Conservation (phyloP, 2,888 invertebrate genomes). For the Liodrosophila aerea region DNA sequence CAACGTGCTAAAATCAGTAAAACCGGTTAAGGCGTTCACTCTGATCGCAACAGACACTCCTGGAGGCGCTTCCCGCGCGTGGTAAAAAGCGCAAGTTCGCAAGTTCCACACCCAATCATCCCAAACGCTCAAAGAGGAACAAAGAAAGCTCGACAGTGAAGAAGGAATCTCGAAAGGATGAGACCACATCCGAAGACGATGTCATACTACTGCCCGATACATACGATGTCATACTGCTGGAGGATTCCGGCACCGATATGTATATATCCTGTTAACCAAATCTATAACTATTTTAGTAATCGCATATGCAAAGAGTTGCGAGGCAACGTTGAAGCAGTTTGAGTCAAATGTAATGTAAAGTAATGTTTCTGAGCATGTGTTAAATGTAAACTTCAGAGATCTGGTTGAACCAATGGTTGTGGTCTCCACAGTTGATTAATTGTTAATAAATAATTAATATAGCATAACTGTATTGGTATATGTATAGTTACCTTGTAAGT, state of each 20-base stretch:
- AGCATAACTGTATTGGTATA: too few relatives aligned
- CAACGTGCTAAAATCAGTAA: slow-evolving; percentile 38
- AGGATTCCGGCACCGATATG: slow-evolving; percentile 42
- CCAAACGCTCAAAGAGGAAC: slow-evolving; percentile 48
- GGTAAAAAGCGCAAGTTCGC: slow-evolving; percentile 44
- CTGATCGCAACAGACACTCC: background rate
- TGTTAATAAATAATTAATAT: background rate
- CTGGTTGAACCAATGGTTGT: slow-evolving; percentile 45
- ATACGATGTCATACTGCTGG: slow-evolving; percentile 34
- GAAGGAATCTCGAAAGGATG: background rate
- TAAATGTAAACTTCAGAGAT: slow-evolving; percentile 45
- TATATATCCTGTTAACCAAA: slow-evolving; percentile 68
- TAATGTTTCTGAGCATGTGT: background rate
- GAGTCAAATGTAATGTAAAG: slow-evolving; percentile 35
- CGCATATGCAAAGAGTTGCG: slow-evolving; percentile 18
- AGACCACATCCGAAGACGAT: slow-evolving; percentile 51
- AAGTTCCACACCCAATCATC: slow-evolving; percentile 49
- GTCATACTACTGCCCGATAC: slow-evolving; percentile 62
- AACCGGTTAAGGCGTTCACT: slow-evolving; percentile 49
- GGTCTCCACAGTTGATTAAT: slow-evolving; percentile 41
- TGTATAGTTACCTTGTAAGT: too few relatives aligned
- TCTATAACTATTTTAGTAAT: slow-evolving; percentile 51
- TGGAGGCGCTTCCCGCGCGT: too few relatives aligned
- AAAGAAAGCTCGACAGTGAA: too few relatives aligned
- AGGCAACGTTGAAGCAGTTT: slow-evolving; percentile 30